Evolutionary conservation across 2,888 invertebrate species (phyloP).

Genomic region (Ectropis crepuscularia): DNA sequence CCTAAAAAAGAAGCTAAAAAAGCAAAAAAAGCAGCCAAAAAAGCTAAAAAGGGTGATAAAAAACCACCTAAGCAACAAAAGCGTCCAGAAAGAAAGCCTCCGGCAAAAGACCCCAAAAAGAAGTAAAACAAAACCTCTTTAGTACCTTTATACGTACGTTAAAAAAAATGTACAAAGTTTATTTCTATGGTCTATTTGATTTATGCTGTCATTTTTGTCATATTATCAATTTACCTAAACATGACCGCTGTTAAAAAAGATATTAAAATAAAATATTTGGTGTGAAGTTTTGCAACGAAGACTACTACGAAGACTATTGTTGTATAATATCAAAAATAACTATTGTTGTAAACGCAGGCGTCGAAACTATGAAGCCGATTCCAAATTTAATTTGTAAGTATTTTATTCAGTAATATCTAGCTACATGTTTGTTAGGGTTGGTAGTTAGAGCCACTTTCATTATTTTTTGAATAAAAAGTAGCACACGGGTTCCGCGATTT

Average conservation of each 20-base stretch:
- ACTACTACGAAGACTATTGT: neutral
- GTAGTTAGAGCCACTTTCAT: too few species aligned
- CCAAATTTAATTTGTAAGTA: constrained; percentile 51
- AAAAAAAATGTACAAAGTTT: neutral
- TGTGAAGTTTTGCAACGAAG: constrained; percentile 13
- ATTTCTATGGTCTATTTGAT: neutral
- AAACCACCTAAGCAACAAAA: constrained; percentile 30
- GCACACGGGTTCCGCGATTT: neutral
- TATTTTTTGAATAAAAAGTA: too few species aligned
- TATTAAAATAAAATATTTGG: neutral
- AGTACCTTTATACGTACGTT: neutral
- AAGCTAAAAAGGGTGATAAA: constrained; percentile 29
- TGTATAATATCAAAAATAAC: neutral
- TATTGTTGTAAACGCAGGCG: constrained; percentile 39
- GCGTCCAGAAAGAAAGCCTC: constrained; percentile 31
- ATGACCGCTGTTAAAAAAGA: neutral
- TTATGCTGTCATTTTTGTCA: neutral
- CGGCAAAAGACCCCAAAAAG: constrained; percentile 37
- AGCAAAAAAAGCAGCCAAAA: constrained; percentile 29
- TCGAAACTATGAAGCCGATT: constrained; percentile 39
- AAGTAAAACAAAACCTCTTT: constrained; percentile 4
- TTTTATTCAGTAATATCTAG: neutral
- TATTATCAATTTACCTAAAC: neutral
- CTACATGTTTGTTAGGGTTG: too few species aligned
- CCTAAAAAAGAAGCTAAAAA: constrained; percentile 21